Percentiles rank a stretch among this genome's conserved stretches.
phyloP scores from a whole-genome alignment of 2,888 invertebrate genomes.

The Plusia festucae region DNA sequence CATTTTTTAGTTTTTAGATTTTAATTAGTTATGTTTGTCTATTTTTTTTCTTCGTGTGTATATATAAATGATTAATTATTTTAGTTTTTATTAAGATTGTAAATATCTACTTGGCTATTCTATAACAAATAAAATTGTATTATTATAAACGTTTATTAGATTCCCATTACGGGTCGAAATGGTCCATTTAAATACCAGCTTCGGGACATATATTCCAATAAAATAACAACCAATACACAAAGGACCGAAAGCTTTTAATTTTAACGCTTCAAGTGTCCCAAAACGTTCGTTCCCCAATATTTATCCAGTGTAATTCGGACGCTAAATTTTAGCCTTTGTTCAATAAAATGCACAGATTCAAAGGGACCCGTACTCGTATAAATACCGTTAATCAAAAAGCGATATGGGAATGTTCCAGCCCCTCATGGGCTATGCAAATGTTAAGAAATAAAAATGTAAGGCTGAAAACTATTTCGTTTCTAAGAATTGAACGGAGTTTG shows the following conservation, averaged over 20 bases:
- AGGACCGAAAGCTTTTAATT: slow-evolving; percentile 17
- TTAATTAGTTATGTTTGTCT: too few species aligned
- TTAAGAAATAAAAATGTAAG: not conserved
- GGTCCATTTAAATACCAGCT: not conserved
- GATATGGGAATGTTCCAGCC: not conserved
- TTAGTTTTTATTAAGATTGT: too few species aligned
- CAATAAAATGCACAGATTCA: slow-evolving; percentile 7
- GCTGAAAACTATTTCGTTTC: slow-evolving; percentile 1
- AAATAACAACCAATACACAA: slow-evolving; percentile 10
- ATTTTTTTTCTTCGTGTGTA: too few species aligned
- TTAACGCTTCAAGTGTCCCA: slow-evolving; percentile 9
- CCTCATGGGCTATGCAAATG: slow-evolving; percentile 3
- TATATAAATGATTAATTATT: too few species aligned
- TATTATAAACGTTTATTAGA: not conserved
- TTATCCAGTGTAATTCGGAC: slow-evolving; percentile 15
- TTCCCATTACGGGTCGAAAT: not conserved
- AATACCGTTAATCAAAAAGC: slow-evolving; percentile 24
- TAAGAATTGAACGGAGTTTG: slow-evolving; percentile 8
- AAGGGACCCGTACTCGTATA: slow-evolving; percentile 7
- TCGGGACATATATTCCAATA: not conserved
- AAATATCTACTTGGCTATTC: too few species aligned
- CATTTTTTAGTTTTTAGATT: too few species aligned
- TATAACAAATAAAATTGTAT: too few species aligned
- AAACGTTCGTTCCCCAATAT: slow-evolving; percentile 19
- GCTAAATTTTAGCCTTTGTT: slow-evolving; percentile 17